Evolutionary conservation across 2,113 vertebrate genomes (phyloP).

Genomic region (Procavia capensis): DNA sequence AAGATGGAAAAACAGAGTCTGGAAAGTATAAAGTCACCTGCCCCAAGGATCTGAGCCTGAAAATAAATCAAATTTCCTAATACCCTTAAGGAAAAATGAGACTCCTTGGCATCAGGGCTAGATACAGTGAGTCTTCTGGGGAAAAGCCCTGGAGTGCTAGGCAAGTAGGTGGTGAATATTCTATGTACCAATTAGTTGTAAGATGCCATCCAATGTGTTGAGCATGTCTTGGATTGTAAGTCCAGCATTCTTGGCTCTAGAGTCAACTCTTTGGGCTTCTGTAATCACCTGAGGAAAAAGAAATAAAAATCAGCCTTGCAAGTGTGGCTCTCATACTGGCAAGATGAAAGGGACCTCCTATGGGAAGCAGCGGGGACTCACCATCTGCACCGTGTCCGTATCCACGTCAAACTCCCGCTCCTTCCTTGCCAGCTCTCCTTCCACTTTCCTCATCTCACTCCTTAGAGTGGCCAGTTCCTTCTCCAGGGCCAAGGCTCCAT

Average conservation of each 20-base stretch:
- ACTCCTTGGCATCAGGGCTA: background rate
- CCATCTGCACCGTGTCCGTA: constrained; percentile 76
- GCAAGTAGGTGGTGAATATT: accelerated
- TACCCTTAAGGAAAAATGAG: background rate
- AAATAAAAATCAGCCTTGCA: background rate
- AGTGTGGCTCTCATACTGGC: background rate
- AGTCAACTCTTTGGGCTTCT: constrained; percentile 81
- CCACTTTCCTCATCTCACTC: constrained; percentile 73
- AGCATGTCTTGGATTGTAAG: constrained; percentile 85
- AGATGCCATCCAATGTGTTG: constrained; percentile 84
- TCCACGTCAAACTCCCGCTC: constrained; percentile 65
- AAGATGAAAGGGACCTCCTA: background rate
- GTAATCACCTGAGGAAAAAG: constrained; percentile 79
- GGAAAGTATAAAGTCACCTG: background rate
- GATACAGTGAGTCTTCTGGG: background rate
- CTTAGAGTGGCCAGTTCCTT: constrained; percentile 84
- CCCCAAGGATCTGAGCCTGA: background rate
- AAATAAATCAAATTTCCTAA: background rate
- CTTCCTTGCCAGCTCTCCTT: constrained; percentile 79
- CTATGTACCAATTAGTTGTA: constrained; percentile 88
- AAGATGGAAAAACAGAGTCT: background rate
- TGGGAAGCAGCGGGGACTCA: constrained; percentile 38
- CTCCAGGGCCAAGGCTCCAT: constrained; percentile 86
- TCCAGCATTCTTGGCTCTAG: constrained; percentile 81
- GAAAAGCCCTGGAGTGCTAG: background rate